Conservation (phyloP, 2,797 vertebrate genomes). For the Pyrocephalus nanus region DNA sequence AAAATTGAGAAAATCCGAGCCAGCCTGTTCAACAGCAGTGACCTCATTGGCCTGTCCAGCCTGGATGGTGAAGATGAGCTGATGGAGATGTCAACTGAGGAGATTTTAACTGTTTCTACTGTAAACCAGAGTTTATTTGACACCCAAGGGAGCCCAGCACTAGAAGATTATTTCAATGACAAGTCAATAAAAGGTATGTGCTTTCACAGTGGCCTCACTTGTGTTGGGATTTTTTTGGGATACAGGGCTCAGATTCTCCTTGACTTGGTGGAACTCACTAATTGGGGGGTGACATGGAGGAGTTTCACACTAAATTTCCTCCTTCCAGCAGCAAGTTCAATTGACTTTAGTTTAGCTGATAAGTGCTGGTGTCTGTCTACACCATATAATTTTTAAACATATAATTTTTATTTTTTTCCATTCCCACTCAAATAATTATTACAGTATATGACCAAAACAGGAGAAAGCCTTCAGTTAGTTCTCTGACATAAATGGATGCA, state of each 20-base stretch:
- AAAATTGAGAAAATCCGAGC: conserved; percentile 98
- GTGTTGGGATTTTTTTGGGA: neutral
- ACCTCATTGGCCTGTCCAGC: conserved; percentile 95
- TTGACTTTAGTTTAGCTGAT: neutral
- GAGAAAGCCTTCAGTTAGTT: neutral
- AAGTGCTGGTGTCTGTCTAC: neutral
- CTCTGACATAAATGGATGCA: neutral
- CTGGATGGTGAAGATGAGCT: conserved; percentile 96
- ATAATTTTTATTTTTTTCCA: neutral
- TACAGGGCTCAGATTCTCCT: neutral
- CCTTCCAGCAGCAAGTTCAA: neutral
- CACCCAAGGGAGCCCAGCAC: conserved; percentile 94
- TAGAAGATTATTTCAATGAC: conserved; percentile 95
- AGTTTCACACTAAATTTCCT: neutral
- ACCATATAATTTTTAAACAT: neutral
- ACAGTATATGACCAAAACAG: neutral
- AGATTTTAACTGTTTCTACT: conserved; percentile 96
- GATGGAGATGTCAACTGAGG: conserved; percentile 97
- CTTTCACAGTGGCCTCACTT: neutral
- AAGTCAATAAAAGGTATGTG: conserved; percentile 91
- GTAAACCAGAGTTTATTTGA: conserved; percentile 99
- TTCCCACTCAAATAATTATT: neutral
- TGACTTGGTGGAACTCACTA: neutral
- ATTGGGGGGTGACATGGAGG: neutral
- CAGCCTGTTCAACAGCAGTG: conserved; percentile 97